A percentile compares a stretch with the other conserved stretches of the same genome.
These are phyloP conservation scores for Marasmarcha lunaedactyla DNA, from an alignment of 2,888 invertebrate genomes.

Conservation along the genomic window DNA sequence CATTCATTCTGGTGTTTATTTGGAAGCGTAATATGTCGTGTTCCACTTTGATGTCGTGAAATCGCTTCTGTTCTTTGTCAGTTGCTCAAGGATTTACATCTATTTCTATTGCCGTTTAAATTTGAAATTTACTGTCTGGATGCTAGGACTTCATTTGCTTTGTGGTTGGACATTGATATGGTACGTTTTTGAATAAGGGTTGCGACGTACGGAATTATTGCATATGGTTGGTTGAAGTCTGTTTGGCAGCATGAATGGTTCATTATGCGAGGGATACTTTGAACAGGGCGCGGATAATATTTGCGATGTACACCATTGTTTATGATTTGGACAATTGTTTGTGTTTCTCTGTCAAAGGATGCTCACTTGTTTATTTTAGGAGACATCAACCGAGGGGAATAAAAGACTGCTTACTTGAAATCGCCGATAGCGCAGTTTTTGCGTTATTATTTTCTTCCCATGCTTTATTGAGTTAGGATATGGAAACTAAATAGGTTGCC, in stretches of 20 bases:
- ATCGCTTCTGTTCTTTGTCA: constrained; percentile 69
- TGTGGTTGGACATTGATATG: constrained; percentile 48
- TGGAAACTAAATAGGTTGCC: constrained; percentile 33
- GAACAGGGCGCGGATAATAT: constrained; percentile 54
- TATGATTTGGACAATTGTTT: constrained; percentile 69
- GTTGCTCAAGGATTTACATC: constrained; percentile 59
- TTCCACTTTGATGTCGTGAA: constrained; percentile 70
- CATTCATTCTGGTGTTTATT: constrained; percentile 69
- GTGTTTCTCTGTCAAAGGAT: constrained; percentile 65
- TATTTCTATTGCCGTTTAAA: constrained; percentile 49
- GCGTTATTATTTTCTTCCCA: not conserved
- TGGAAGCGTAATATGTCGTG: constrained; percentile 68
- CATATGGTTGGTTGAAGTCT: constrained; percentile 68
- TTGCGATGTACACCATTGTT: constrained; percentile 68
- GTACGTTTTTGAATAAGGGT: constrained; percentile 30
- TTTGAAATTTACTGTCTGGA: constrained; percentile 56
- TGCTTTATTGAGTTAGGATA: constrained; percentile 17
- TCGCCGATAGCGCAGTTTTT: not conserved
- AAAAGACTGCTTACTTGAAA: constrained; percentile 19
- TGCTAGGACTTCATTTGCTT: constrained; percentile 55
- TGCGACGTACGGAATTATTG: constrained; percentile 55
- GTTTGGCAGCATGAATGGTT: constrained; percentile 68
- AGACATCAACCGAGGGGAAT: constrained; percentile 22
- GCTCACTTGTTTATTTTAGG: constrained; percentile 60
- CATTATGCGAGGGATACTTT: constrained; percentile 64